Percentiles rank a stretch among this genome's conserved stretches.
Conservation (phyloP, 2,797 vertebrate genomes). For the Etheostoma nigrum region DNA sequence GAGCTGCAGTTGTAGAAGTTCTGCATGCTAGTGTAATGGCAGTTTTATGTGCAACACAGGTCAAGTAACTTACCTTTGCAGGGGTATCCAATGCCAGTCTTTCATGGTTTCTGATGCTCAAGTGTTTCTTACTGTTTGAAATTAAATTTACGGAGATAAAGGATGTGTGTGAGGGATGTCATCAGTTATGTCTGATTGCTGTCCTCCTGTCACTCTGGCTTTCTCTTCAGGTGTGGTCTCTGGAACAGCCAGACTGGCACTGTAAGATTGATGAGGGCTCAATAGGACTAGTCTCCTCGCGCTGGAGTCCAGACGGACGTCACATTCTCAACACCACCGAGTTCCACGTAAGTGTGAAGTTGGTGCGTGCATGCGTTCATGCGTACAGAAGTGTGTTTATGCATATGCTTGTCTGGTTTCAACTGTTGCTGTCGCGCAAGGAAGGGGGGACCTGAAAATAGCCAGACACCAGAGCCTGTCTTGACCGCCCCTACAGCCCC, state of each 20-base stretch:
- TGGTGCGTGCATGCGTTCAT: conserved; percentile 66
- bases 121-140: conserved; percentile 37
- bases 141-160: conserved; percentile 19
- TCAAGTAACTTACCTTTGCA: conserved; percentile 85
- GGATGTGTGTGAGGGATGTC: conserved; percentile 17
- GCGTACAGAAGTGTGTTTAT: conserved; percentile 69
- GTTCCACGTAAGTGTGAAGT: conserved; percentile 94
- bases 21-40: not conserved
- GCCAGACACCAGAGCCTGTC: conserved; percentile 80
- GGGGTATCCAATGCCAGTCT: conserved; percentile 88
- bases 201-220: conserved; percentile 26
- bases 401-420: conserved; percentile 76
- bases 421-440: conserved; percentile 86
- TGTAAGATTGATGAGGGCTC: conserved; percentile 98
- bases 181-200: conserved; percentile 29
- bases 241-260: conserved; percentile 97
- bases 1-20: not conserved
- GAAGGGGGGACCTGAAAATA: conserved; percentile 85
- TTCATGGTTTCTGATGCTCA: conserved; percentile 78
- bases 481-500: conserved; percentile 60
- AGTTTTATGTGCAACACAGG: conserved; percentile 18
- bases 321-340: conserved; percentile 99
- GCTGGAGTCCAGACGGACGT: conserved; percentile 98
- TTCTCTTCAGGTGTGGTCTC: conserved; percentile 93
- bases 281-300: conserved; percentile 93